Base-by-base conservation (phyloP, 2,113 vertebrate genomes). In the Rhea americana region DNA sequence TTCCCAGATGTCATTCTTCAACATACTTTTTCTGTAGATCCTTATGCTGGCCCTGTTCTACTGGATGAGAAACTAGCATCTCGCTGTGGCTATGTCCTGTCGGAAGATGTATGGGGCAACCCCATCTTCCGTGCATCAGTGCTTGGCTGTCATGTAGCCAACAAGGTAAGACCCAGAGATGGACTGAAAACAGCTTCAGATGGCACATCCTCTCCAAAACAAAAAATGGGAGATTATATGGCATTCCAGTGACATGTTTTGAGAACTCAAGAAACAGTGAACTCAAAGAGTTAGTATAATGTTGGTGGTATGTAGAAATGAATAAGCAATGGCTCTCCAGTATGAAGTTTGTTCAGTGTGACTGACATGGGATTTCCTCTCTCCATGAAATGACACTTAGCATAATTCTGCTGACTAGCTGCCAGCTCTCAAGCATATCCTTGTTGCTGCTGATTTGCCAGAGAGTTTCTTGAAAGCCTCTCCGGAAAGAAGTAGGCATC, bases 401-500 rank as follows among this genome's bases (percentile, higher is more conserved):
- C 74, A 66, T 94, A 90, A 90, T 70, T 90, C 65, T 91, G 85
- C 94, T 95, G 85, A 91, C 73, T 66, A 66, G 88, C 93, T 91
- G 96, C 93, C 94, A 95, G 90, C 91, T 95, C 93, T 96, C 89
- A 96, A 84, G 90, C 80, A 79, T 93, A 88, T 94, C 77, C 71
- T 93, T 91, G 88, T 73, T 93, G 88, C 66, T 93, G 93, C 85
- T 91, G 80, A 85, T 94, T 87, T 96, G 96, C 92, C 95, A 95
- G 89, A 93, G 91, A 93, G 77, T 93, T 93, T 96, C 95, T 96
- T 95, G 96, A 96, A 96, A 96, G 80, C 66, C 80, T 95, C 93
- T 95, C 90, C 94, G 94, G 93, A 96, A 96, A 96, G 94, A 93
- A 96, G 95, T 94, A 94, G 95, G 96, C 94, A 95, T 94, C 93